A percentile compares a stretch with the other conserved stretches of the same genome.
Evolutionary conservation across 2,113 vertebrate species (phyloP).

Genomic region (Gambusia holbrooki): DNA sequence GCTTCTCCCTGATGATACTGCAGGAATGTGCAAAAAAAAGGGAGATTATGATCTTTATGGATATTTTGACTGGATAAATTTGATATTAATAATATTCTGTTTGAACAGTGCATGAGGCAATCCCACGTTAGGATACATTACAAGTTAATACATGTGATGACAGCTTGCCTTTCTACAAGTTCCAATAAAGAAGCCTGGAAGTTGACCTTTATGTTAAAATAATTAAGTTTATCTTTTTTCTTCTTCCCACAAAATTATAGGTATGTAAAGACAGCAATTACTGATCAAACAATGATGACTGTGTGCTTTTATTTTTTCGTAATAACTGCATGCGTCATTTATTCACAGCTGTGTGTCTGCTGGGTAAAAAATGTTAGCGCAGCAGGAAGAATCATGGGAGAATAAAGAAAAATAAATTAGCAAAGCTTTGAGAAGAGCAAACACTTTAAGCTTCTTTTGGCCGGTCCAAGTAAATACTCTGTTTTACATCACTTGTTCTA

Average conservation of each 20-base stretch:
- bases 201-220: constrained; percentile 49
- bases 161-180: constrained; percentile 43
- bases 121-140: constrained; percentile 28
- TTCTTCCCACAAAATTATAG: constrained; percentile 8
- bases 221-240: constrained; percentile 31
- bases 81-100: constrained; percentile 34
- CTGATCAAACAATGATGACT: constrained; percentile 17
- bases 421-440: neutral
- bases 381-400: constrained; percentile 39
- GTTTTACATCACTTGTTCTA: neutral
- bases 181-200: constrained; percentile 32
- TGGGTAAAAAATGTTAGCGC: constrained; percentile 41
- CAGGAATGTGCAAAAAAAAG: too few relatives aligned
- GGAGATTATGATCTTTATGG: too few relatives aligned
- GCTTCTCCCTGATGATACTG: too few relatives aligned
- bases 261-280: constrained; percentile 17
- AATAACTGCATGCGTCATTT: constrained; percentile 32
- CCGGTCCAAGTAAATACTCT: neutral
- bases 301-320: constrained; percentile 39
- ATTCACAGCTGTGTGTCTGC: constrained; percentile 39
- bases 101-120: constrained; percentile 25
- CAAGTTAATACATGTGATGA: constrained; percentile 34
- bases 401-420: constrained; percentile 26
- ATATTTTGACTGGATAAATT: neutral
- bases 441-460: neutral